These are phyloP conservation scores for Chalcis sispes DNA, from an alignment of 2,888 invertebrate genomes.

Conservation along the genomic window DNA sequence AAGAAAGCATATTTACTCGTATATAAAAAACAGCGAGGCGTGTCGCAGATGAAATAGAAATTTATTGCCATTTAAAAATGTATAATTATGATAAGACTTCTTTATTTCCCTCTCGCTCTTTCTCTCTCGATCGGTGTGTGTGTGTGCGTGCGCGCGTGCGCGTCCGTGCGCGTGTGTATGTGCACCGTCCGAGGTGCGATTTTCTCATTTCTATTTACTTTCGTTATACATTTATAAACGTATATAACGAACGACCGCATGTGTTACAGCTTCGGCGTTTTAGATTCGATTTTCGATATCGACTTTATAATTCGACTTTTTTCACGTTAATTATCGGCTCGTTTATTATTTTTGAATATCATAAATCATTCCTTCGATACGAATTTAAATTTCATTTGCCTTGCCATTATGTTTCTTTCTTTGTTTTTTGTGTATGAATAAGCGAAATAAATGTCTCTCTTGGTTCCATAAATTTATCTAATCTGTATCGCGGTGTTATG, in stretches of 20 bases:
- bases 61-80: slow-evolving; percentile 52
- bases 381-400: too few species aligned
- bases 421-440: neutral
- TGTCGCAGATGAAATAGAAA: slow-evolving; percentile 54
- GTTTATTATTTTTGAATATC: slow-evolving; percentile 16
- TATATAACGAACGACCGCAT: neutral
- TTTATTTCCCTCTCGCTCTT: slow-evolving; percentile 15
- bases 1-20: too few species aligned
- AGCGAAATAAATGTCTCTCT: neutral
- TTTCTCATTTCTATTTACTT: slow-evolving; percentile 41
- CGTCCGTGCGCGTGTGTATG: slow-evolving; percentile 8
- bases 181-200: slow-evolving; percentile 25
- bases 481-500: too few species aligned
- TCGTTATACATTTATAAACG: neutral
- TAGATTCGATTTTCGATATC: slow-evolving; percentile 35
- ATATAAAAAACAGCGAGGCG: slow-evolving; percentile 53
- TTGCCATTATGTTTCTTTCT: neutral
- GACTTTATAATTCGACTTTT: slow-evolving; percentile 50
- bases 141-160: neutral
- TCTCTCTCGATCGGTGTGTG: neutral
- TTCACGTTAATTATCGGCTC: slow-evolving; percentile 52
- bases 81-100: slow-evolving; percentile 47
- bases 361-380: too few species aligned
- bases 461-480: neutral
- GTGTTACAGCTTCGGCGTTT: slow-evolving; percentile 1